A percentile compares a stretch with the other conserved stretches of the same genome.
Evolutionary conservation across 1,140 invertebrate species (phyloP).

Genomic region (Cryptotermes secundus): DNA sequence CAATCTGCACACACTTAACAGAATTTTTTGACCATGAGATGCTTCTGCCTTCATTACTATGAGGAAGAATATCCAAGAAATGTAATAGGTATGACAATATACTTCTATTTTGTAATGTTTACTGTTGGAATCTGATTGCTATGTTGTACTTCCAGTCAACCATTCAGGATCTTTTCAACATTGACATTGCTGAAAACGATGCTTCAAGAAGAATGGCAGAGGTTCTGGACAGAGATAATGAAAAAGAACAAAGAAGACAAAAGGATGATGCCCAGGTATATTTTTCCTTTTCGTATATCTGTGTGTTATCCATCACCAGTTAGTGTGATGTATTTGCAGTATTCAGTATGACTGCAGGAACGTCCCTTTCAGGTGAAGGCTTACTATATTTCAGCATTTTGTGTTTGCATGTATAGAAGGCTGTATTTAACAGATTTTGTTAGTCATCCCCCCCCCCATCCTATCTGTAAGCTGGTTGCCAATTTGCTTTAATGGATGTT

Average conservation of each 20-base stretch:
- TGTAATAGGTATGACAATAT: too few species aligned
- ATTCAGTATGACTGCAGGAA: neutral
- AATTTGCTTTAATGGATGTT: too few species aligned
- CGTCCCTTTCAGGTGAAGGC: neutral
- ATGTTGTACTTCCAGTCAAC: constrained; percentile 67
- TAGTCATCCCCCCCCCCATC: too few species aligned
- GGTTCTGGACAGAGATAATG: constrained; percentile 55
- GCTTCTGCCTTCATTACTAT: too few species aligned
- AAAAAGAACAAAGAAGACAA: constrained; percentile 41
- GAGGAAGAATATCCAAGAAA: too few species aligned
- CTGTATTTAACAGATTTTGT: too few species aligned
- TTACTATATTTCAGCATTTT: too few species aligned
- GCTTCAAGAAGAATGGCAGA: constrained; percentile 62
- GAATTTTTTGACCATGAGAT: too few species aligned
- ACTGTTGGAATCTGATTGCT: constrained; percentile 39
- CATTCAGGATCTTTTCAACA: constrained; percentile 89
- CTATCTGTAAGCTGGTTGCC: too few species aligned
- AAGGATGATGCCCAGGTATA: constrained; percentile 21
- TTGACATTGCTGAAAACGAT: constrained; percentile 65
- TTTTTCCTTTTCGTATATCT: neutral
- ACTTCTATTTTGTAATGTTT: too few species aligned
- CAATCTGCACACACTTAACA: too few species aligned
- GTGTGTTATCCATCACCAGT: neutral
- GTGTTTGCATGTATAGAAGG: too few species aligned
- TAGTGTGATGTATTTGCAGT: neutral